These are phyloP conservation scores for Tangara arthus DNA, from an alignment of 2,797 vertebrate genomes.

Conservation along the genomic window DNA sequence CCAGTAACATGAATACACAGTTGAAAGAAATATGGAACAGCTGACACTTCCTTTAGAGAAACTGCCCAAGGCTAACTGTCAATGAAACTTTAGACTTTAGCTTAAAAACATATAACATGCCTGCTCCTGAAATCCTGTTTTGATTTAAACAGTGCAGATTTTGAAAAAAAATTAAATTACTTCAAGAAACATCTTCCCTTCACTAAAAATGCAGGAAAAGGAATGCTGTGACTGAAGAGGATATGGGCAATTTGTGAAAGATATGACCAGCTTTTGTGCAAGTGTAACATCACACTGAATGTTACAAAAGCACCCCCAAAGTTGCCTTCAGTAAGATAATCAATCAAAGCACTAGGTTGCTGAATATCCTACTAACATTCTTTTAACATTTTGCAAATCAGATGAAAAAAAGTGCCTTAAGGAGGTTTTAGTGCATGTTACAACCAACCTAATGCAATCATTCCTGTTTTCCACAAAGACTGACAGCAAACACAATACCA, in stretches of 20 bases:
- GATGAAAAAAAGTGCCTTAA: background rate
- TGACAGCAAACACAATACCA: slow-evolving; percentile 18
- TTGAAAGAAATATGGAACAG: background rate
- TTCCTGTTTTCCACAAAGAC: slow-evolving; percentile 36
- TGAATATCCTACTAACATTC: background rate
- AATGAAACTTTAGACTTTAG: background rate
- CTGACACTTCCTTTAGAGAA: background rate
- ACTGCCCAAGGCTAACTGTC: background rate
- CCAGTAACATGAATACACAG: background rate
- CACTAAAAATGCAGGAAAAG: background rate
- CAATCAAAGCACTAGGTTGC: background rate
- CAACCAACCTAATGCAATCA: background rate
- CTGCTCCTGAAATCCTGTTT: background rate
- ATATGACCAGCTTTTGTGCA: background rate
- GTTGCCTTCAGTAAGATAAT: background rate
- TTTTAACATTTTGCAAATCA: background rate
- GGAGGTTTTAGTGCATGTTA: slow-evolving; percentile 5
- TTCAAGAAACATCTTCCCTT: background rate
- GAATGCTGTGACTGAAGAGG: background rate
- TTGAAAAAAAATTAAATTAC: background rate
- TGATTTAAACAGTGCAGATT: background rate
- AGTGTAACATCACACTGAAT: background rate
- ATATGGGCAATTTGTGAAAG: background rate
- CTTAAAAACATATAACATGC: background rate
- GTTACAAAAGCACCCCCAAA: background rate